Evolutionary conservation across 2,888 invertebrate genomes (phyloP).

Genomic region (Alloplasta piceator): DNA sequence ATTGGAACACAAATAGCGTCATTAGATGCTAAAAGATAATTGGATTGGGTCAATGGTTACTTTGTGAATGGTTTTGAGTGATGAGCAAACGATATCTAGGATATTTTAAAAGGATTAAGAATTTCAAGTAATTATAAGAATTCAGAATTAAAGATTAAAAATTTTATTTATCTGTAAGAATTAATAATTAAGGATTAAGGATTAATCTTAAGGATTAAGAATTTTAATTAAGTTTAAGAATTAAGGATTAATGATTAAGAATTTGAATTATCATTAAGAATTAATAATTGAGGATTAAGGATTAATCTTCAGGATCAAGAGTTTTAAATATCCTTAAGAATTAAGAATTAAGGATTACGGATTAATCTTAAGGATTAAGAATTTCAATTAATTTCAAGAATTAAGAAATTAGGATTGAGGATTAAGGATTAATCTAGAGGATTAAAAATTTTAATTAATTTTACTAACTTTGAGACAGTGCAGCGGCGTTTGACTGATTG

Average conservation of each 20-base stretch:
- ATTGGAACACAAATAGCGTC: no score
- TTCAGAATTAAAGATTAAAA: neutral
- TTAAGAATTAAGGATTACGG: neutral
- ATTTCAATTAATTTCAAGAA: conserved; percentile 12
- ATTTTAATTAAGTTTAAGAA: conserved; percentile 24
- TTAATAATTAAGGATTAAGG: conserved; percentile 9
- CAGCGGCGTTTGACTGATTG: conserved; percentile 85
- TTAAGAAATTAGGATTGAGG: conserved; percentile 14
- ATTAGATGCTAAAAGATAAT: no score
- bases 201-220: neutral
- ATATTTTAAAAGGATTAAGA: no score
- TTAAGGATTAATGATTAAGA: neutral
- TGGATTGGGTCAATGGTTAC: no score
- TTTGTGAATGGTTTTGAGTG: no score
- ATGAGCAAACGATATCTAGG: no score
- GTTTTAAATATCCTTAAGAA: conserved; percentile 18
- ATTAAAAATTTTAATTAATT: neutral
- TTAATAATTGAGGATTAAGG: conserved; percentile 8
- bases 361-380: neutral
- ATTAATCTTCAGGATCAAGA: neutral
- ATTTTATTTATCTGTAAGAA: conserved; percentile 10
- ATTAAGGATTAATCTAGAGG: neutral
- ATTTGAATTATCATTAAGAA: conserved; percentile 3
- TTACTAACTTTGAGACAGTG: conserved; percentile 77
- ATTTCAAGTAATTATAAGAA: no score